Evolutionary conservation across 2,797 vertebrate genomes (phyloP).

Genomic region (Chloroceryle inda): DNA sequence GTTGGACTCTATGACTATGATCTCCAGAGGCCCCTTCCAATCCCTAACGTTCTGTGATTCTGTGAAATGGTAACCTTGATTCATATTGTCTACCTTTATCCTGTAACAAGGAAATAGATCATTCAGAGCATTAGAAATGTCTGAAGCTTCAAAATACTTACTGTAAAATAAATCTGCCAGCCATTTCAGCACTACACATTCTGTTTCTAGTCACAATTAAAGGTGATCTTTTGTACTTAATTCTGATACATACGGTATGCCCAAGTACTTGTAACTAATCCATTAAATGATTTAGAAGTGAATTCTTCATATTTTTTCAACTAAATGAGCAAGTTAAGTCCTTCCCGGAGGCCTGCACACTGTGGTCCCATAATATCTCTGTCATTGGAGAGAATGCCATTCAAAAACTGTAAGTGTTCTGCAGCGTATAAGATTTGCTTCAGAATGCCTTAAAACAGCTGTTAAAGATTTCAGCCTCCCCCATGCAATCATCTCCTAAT

Average conservation of each 20-base stretch:
- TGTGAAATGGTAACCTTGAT: not conserved
- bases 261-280: not conserved
- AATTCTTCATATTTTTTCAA: not conserved
- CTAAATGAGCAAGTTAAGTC: not conserved
- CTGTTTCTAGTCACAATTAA: not conserved
- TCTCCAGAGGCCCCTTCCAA: too few species aligned
- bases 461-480: constrained; percentile 51
- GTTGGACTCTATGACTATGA: too few species aligned
- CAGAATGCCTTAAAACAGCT: constrained; percentile 50
- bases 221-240: not conserved
- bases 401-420: not conserved
- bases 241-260: not conserved
- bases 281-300: not conserved
- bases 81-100: not conserved
- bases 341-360: not conserved
- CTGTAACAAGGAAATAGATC: not conserved
- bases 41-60: too few species aligned
- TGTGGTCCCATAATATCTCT: not conserved
- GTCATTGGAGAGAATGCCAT: not conserved
- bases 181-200: not conserved
- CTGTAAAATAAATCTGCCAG: not conserved
- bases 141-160: not conserved
- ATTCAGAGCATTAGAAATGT: not conserved
- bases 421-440: not conserved
- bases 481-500: constrained; percentile 62